These are phyloP conservation scores for Apis florea DNA, from an alignment of 1,140 invertebrate genomes.

Conservation along the genomic window DNA sequence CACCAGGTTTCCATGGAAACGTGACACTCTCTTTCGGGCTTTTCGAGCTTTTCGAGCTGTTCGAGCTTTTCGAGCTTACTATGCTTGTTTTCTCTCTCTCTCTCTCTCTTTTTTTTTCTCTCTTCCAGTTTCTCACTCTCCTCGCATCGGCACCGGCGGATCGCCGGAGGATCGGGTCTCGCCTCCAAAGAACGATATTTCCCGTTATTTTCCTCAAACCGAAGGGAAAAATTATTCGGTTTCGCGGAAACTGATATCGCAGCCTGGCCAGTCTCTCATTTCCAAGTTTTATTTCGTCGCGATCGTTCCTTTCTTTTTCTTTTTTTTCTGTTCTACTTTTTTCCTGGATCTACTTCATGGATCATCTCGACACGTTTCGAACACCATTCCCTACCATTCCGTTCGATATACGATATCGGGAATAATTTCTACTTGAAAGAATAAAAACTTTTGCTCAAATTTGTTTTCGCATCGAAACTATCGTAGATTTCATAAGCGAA, in stretches of 20 bases:
- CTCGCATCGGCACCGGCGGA: background rate
- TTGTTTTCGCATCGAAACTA: background rate
- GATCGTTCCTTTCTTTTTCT: background rate
- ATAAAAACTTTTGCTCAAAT: no score
- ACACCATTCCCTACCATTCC: no score
- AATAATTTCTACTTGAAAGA: no score
- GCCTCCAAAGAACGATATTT: slow-evolving; percentile 40
- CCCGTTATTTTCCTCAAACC: slow-evolving; percentile 41
- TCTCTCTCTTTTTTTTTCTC: background rate
- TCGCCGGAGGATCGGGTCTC: slow-evolving; percentile 18
- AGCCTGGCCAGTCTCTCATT: slow-evolving; percentile 8
- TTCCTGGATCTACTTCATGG: background rate
- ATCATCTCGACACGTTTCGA: background rate
- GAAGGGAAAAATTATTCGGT: slow-evolving; percentile 45
- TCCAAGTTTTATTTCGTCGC: slow-evolving; percentile 17
- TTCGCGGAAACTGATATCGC: slow-evolving; percentile 27
- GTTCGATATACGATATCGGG: no score
- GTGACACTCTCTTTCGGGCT: slow-evolving; percentile 78
- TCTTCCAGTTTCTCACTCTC: slow-evolving; percentile 22
- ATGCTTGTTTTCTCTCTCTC: slow-evolving; percentile 19
- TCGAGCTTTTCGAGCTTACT: slow-evolving; percentile 64
- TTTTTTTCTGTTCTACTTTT: background rate
- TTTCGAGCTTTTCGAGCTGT: slow-evolving; percentile 72
- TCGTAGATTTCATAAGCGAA: no score
- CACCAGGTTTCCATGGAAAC: slow-evolving; percentile 76